Evolutionary conservation across 2,113 vertebrate genomes (phyloP).

Genomic region (Falco punctatus): DNA sequence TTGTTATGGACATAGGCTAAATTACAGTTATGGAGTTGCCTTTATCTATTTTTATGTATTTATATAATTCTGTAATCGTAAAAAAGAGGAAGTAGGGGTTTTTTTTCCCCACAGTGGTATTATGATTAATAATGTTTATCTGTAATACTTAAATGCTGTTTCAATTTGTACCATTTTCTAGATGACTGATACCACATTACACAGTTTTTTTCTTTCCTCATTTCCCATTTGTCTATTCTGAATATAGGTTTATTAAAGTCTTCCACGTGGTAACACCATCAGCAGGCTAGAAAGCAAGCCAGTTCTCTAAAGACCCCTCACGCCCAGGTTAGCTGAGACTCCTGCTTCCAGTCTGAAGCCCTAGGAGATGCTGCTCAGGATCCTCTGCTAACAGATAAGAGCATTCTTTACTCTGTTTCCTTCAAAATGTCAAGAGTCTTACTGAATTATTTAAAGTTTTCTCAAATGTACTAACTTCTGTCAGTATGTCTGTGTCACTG

Average conservation of each 20-base stretch:
- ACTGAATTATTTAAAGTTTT: not conserved
- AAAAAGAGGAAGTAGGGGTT: not conserved
- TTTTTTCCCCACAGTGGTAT: not conserved
- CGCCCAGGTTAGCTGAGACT: not conserved
- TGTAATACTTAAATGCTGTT: not conserved
- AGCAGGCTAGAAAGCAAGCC: not conserved
- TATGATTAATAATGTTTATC: not conserved
- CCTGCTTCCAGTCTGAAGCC: not conserved
- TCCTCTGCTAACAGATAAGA: not conserved
- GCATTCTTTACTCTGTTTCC: not conserved
- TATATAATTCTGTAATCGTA: not conserved
- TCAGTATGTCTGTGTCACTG: not conserved
- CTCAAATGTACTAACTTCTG: not conserved
- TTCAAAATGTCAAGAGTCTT: not conserved
- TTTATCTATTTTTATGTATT: not conserved
- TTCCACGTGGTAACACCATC: not conserved
- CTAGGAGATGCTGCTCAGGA: not conserved
- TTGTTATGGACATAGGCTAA: not conserved
- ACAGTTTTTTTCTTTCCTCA: not conserved
- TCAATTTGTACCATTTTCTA: not conserved
- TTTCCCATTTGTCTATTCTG: not conserved
- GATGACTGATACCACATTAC: not conserved
- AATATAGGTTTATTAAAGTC: not conserved
- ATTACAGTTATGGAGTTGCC: not conserved
- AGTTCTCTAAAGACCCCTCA: not conserved